phyloP scores from a whole-genome alignment of 2,797 vertebrate species.

The Pampus argenteus region DNA sequence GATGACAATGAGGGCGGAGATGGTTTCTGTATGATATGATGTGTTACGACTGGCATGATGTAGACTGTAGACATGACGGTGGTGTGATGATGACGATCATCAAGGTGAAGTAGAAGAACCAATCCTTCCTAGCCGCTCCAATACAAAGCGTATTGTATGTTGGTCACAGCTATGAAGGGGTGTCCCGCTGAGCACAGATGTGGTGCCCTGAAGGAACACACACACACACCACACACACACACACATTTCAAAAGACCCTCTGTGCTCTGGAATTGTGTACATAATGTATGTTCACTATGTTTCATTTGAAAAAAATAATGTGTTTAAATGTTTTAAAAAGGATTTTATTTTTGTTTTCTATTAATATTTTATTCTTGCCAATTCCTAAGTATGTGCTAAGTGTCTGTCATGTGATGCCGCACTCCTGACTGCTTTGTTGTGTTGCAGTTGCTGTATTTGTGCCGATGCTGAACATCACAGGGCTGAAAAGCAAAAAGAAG shows the following conservation, averaged over 20 bases:
- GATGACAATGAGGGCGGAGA: neutral
- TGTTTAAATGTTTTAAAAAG: slow-evolving; percentile 56
- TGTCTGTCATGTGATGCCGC: slow-evolving; percentile 75
- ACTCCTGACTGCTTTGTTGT: slow-evolving; percentile 58
- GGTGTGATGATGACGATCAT: slow-evolving; percentile 15
- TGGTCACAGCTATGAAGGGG: slow-evolving; percentile 64
- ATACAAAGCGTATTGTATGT: slow-evolving; percentile 77
- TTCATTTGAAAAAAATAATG: slow-evolving; percentile 46
- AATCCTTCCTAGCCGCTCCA: slow-evolving; percentile 62
- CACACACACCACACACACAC: slow-evolving; percentile 24
- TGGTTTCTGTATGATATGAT: neutral
- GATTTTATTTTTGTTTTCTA: slow-evolving; percentile 51
- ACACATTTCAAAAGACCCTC: slow-evolving; percentile 48
- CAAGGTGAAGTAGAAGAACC: slow-evolving; percentile 41
- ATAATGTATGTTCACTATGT: slow-evolving; percentile 67
- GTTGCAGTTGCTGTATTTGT: slow-evolving; percentile 61
- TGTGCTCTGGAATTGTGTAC: slow-evolving; percentile 80
- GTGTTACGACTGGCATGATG: slow-evolving; percentile 12
- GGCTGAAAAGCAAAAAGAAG: slow-evolving; percentile 52
- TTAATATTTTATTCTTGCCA: slow-evolving; percentile 50
- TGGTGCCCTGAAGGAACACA: slow-evolving; percentile 33
- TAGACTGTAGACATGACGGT: slow-evolving; percentile 6
- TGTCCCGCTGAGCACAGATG: slow-evolving; percentile 69
- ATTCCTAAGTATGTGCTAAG: slow-evolving; percentile 55
- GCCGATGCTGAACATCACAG: slow-evolving; percentile 53